Evolutionary conservation across 2,113 vertebrate species (phyloP), one percentile per base, ranked within the genome.

Genomic region (Larimichthys polyactis): DNA sequence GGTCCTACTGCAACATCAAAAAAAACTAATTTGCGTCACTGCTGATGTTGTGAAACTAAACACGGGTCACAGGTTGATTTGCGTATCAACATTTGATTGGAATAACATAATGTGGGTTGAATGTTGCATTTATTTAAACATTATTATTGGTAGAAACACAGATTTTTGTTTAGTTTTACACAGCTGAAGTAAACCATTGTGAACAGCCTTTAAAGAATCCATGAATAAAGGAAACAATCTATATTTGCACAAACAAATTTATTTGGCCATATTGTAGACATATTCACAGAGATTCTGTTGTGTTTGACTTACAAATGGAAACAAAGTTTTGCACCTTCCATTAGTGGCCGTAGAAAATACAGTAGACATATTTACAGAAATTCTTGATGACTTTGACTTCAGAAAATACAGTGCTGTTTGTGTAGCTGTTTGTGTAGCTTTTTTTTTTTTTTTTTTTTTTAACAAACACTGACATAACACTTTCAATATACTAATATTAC

Each of bases 311-410:
- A 24, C 29, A 24, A 48, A 59, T 46, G 52, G 17, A 75, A 75
- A 79, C 36, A 44, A 27, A 27, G 5, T 40, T 8, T 17, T 58
- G 49, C n/a, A 59, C 32, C 36, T 48, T 75, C 67, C 17, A 11
- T 44, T 27, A 71, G 12, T 60, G 36, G 55, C 17, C 59, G 8
- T 79, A 71, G 52, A 79, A 78, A 75, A 81, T 62, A 77, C 73
- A 84, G 55, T 9, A 7, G n/a, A 43, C 55, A 62, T 63, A 79
- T 82, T 82, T 75, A 72, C 76, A 80, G 48, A 79, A 49, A 74
- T 67, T 78, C 9, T 20, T 48, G 32, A 79, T 27, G 40, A 65
- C 17, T 27, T 43, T 62, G 62, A 67, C n/a, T 52, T 49, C 54
- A 54, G 44, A 75, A 85, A 76, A 76, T 57, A 27, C 72, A 77